Evolutionary conservation across 2,888 invertebrate genomes (phyloP).

Genomic region (Luperina nickerlii): DNA sequence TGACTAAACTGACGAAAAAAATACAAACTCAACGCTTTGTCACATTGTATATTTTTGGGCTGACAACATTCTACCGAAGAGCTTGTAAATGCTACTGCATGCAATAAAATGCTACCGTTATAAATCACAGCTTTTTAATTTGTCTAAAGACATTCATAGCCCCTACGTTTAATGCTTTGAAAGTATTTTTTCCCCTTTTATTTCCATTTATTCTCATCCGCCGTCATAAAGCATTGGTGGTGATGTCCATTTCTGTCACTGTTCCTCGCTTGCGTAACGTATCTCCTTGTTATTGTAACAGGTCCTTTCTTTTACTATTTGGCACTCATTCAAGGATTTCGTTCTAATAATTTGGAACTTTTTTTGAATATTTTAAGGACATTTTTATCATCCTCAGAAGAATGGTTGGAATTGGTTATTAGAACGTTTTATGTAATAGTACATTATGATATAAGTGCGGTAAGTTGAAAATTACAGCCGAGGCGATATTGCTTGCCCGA

Average conservation of each 20-base stretch:
- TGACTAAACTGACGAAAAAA: conserved; percentile 31
- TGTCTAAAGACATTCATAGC: conserved; percentile 78
- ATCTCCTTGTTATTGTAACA: conserved; percentile 63
- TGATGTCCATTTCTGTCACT: conserved; percentile 74
- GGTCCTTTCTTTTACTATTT: conserved; percentile 58
- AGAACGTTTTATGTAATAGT: background rate
- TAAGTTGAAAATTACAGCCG: too few relatives aligned
- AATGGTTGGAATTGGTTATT: background rate
- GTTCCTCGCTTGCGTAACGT: conserved; percentile 66
- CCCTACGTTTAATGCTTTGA: conserved; percentile 77
- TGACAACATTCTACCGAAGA: conserved; percentile 57
- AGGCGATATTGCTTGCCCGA: too few relatives aligned
- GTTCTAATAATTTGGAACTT: conserved; percentile 1
- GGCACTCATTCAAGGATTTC: conserved; percentile 43
- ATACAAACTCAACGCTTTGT: conserved; percentile 27
- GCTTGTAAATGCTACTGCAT: conserved; percentile 68
- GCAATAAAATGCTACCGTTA: conserved; percentile 69
- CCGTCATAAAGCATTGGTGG: conserved; percentile 80
- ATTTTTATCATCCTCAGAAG: too few relatives aligned
- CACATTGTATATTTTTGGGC: conserved; percentile 57
- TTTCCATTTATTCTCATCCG: conserved; percentile 76
- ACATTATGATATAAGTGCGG: too few relatives aligned
- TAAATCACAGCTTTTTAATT: conserved; percentile 85
- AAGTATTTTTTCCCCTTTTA: conserved; percentile 80
- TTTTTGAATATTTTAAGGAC: background rate